Base-by-base conservation (phyloP, 2,888 invertebrate species). In the Melikaiella ostensackeni region DNA sequence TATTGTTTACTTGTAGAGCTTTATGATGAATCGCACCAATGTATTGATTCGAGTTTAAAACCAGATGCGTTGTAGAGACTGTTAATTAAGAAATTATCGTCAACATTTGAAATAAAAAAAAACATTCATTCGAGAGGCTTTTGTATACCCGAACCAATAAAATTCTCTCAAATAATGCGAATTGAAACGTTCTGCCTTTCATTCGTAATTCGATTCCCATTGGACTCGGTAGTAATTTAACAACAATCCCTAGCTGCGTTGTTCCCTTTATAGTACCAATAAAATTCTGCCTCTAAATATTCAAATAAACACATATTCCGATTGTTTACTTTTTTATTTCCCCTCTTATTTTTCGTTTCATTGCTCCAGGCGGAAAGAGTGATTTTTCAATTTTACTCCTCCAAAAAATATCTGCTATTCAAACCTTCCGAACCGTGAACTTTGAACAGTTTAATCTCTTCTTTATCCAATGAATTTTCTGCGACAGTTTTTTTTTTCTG, bases 141-240 rank as follows among this genome's bases (percentile, higher is more conserved):
- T 33, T 70, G 70, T 70, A 6, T 46, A 70, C 50, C 11, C 6
- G 33, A 70, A 70, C 70, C 70, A 70, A 70, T 33, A 70, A 70
- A 70, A 70, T 50, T 21, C 21, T 16, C 50, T 50, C 70, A 55
- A 70, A 70, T 70, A 55, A 70, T 50, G 13, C 50, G n/a, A 70
- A 70, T 70, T 70, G 30, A 70, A 55, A 30, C 50, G 9, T 50
- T 55, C 50, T 70, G 30, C 30, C 50, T 55, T 50, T 70, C 33
- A 70, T n/a, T 55, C 30, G 70, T 30, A 50, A 70, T 70, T 70
- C 50, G 70, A 55, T 50, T 55, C 50, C 50, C 50, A 33, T 33
- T 50, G 70, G n/a, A 13, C 30, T 70, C n/a, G 21, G 27, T 30
- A 70, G n/a, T 50, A 30, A 70, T 70, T 30, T 70, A 70, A 70